These are phyloP conservation scores for Spisula solida DNA, from an alignment of 2,888 invertebrate species.

Conservation along the genomic window DNA sequence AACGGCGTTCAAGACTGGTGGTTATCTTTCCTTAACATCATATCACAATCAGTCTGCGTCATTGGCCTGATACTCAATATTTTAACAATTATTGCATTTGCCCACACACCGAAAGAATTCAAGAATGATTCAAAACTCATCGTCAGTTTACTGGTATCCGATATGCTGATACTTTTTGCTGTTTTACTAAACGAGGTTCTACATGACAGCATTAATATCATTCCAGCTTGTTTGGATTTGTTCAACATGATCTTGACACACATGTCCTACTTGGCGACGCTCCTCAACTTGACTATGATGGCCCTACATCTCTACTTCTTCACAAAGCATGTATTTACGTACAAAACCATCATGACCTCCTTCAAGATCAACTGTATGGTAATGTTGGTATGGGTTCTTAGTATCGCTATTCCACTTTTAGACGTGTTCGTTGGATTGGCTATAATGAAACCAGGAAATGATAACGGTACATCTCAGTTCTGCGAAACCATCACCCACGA, in stretches of 20 bases:
- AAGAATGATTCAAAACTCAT: conserved; percentile 81
- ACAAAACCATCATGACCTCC: conserved; percentile 73
- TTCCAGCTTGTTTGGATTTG: conserved; percentile 68
- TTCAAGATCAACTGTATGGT: conserved; percentile 74
- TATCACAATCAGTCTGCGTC: conserved; percentile 47
- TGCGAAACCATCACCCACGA: conserved; percentile 76
- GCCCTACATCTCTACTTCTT: conserved; percentile 81
- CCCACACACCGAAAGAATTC: conserved; percentile 77
- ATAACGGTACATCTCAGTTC: conserved; percentile 27
- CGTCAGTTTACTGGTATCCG: conserved; percentile 80
- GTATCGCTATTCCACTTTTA: conserved; percentile 73
- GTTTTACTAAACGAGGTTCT: conserved; percentile 69
- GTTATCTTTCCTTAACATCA: background rate
- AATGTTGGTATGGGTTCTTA: conserved; percentile 76
- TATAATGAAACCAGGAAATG: conserved; percentile 16
- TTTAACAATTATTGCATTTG: conserved; percentile 81
- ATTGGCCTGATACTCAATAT: conserved; percentile 80
- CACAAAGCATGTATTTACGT: conserved; percentile 78
- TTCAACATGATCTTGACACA: conserved; percentile 76
- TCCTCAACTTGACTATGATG: conserved; percentile 80
- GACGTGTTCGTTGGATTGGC: conserved; percentile 60
- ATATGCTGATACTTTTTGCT: conserved; percentile 79
- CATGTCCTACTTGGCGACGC: conserved; percentile 77
- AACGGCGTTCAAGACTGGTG: background rate
- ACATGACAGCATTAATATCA: background rate